Evolutionary conservation across 2,113 vertebrate genomes (phyloP).

Genomic region (Brachirus orientalis): DNA sequence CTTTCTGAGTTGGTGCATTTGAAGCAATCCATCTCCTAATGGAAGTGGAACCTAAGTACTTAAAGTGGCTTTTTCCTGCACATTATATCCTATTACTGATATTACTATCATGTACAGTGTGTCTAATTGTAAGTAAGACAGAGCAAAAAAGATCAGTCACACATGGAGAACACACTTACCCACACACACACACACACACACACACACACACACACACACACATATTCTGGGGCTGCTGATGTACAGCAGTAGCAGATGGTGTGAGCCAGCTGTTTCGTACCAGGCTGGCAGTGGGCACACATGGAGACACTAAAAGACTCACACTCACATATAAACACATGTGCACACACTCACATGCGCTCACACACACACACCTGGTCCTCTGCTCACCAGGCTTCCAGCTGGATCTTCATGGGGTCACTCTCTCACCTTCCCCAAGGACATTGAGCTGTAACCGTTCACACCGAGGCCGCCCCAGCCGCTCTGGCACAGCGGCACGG

Average conservation of each 20-base stretch:
- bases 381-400: conserved; percentile 53
- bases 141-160: conserved; percentile 9
- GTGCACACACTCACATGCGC: conserved; percentile 19
- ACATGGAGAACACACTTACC: conserved; percentile 41
- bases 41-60: not conserved
- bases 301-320: conserved; percentile 61
- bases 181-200: conserved; percentile 21
- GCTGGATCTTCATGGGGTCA: conserved; percentile 67
- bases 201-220: conserved; percentile 25
- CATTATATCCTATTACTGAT: conserved; percentile 23
- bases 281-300: conserved; percentile 76
- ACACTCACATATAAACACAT: conserved; percentile 6
- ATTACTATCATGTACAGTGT: not conserved
- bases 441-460: conserved; percentile 32
- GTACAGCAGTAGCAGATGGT: conserved; percentile 80
- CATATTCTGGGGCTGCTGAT: conserved; percentile 45
- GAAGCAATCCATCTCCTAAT: no score
- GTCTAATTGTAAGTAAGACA: conserved; percentile 29
- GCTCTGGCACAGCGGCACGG: conserved; percentile 3
- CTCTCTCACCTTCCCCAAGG: conserved; percentile 69
- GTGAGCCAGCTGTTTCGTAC: conserved; percentile 80
- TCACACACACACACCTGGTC: conserved; percentile 58
- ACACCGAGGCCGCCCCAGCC: conserved; percentile 32
- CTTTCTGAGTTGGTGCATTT: no score
- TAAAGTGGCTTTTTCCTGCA: not conserved